A percentile compares a stretch with the other conserved stretches of the same genome.
Conservation (phyloP, 1,140 invertebrate species). For the Amphibalanus amphitrite region DNA sequence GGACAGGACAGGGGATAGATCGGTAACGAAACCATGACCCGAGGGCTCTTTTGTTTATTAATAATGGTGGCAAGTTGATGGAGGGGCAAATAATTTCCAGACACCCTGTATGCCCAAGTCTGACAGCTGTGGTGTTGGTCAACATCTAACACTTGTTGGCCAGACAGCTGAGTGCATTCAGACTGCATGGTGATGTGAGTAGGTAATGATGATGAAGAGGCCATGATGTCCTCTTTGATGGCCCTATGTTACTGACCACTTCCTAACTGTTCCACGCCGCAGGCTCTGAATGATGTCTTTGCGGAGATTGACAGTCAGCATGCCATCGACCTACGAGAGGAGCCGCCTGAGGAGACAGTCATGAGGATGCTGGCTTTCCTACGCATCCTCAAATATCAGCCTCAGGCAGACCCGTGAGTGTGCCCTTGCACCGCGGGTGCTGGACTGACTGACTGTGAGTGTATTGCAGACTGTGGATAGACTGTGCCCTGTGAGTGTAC, state of each 20-base stretch:
- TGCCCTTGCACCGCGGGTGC: constrained; percentile 27
- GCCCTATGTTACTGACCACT: not conserved
- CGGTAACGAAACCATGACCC: no score
- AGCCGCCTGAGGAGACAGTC: constrained; percentile 41
- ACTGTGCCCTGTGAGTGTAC: no score
- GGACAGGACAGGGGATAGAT: no score
- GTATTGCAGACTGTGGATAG: not conserved
- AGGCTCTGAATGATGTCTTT: constrained; percentile 47
- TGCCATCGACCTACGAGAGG: constrained; percentile 41
- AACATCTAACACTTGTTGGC: no score
- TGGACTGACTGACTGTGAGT: constrained; percentile 29
- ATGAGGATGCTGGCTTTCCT: constrained; percentile 38
- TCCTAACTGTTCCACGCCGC: constrained; percentile 9
- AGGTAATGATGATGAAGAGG: not conserved
- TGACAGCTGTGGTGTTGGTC: no score
- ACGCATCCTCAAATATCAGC: constrained; percentile 50
- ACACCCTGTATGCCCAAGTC: no score
- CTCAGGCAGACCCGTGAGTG: constrained; percentile 30
- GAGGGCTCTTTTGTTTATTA: no score
- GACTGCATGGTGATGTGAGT: not conserved
- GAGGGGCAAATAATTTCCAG: no score
- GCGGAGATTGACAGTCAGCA: constrained; percentile 41
- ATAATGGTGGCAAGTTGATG: no score
- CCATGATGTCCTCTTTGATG: not conserved
- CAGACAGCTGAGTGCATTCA: no score